A percentile compares a stretch with the other conserved stretches of the same genome.
Evolutionary conservation across 2,888 invertebrate genomes (phyloP).

Genomic region (Caenorhabditis sp.): DNA sequence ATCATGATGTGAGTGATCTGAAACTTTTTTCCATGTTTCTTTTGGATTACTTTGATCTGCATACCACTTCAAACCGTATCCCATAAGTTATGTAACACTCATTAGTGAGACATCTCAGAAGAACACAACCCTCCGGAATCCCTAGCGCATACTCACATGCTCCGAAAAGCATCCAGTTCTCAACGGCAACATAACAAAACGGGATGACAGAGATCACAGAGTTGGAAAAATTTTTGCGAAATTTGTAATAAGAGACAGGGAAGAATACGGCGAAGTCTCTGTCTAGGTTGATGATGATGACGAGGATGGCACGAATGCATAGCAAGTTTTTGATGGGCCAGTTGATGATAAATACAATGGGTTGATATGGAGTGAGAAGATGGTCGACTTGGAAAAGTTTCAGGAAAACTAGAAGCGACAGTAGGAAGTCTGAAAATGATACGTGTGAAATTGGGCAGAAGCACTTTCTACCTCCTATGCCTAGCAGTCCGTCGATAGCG

Average conservation of each 20-base stretch:
- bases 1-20: background rate
- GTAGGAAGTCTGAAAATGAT: background rate
- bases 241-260: background rate
- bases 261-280: background rate
- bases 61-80: background rate
- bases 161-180: background rate
- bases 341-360: background rate
- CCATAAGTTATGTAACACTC: constrained; percentile 2
- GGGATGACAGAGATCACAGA: background rate
- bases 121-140: background rate
- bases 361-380: background rate
- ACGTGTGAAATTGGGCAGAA: background rate
- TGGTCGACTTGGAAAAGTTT: background rate
- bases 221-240: background rate
- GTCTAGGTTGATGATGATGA: background rate
- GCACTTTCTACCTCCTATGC: background rate
- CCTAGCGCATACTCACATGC: background rate
- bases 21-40: too few relatives aligned
- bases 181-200: background rate
- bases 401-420: background rate
- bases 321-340: background rate
- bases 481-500: background rate
- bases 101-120: background rate
- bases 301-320: background rate
- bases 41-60: too few relatives aligned